Percentiles rank a stretch among this genome's conserved stretches.
phyloP scores from a whole-genome alignment of 2,888 invertebrate genomes.

The Melanargia galathea region DNA sequence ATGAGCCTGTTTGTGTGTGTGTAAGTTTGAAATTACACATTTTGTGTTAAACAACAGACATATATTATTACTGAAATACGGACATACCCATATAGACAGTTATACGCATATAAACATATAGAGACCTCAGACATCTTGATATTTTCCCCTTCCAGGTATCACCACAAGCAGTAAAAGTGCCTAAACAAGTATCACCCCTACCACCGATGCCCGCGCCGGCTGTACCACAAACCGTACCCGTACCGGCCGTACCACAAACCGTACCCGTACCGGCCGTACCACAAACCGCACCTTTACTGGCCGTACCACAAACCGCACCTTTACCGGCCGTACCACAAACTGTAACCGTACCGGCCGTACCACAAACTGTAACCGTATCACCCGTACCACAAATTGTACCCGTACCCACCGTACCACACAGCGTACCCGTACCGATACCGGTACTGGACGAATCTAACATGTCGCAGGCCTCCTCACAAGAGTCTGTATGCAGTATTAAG shows the following conservation, averaged over 20 bases:
- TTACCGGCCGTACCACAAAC: not conserved
- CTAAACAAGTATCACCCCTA: constrained; percentile 1
- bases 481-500: constrained; percentile 51
- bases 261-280: not conserved
- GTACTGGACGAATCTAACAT: constrained; percentile 52
- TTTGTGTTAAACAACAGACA: no score
- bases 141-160: not conserved
- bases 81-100: no score
- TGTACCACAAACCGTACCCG: not conserved
- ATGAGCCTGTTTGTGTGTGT: no score
- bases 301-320: not conserved
- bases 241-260: not conserved
- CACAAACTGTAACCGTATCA: not conserved
- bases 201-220: not conserved
- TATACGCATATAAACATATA: no score
- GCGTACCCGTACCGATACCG: constrained; percentile 3
- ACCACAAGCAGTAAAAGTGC: not conserved
- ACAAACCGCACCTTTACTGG: not conserved
- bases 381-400: not conserved
- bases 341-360: not conserved
- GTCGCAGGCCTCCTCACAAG: constrained; percentile 66
- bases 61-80: no score
- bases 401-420: not conserved
- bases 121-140: no score
- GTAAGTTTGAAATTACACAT: no score